Evolutionary conservation across 2,113 vertebrate genomes (phyloP).

Genomic region (Oenanthe oenanthe): DNA sequence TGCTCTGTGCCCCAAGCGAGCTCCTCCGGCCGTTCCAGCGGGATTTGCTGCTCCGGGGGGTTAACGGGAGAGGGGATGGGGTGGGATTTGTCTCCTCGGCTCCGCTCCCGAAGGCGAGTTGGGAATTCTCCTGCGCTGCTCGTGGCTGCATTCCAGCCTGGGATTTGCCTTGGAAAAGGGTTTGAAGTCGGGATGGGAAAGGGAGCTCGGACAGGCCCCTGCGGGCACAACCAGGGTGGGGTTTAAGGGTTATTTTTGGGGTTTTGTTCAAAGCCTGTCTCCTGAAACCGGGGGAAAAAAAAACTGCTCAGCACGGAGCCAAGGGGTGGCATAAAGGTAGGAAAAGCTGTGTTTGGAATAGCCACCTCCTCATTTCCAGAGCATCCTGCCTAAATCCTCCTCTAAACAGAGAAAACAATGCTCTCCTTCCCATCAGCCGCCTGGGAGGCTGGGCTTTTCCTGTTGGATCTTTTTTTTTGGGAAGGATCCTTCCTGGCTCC

Average conservation of each 20-base stretch:
- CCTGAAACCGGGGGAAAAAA: background rate
- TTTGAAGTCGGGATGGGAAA: background rate
- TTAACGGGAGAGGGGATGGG: background rate
- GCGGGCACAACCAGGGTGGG: background rate
- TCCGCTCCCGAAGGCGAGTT: background rate
- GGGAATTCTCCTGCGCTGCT: background rate
- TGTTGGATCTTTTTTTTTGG: background rate
- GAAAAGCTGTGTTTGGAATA: background rate
- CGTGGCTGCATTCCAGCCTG: background rate
- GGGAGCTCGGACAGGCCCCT: too few relatives aligned
- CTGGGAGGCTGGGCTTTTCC: background rate
- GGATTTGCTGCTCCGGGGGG: background rate
- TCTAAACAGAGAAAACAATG: background rate
- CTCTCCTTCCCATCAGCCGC: background rate
- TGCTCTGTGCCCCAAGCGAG: background rate
- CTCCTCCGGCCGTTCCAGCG: background rate
- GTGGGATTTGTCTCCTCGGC: background rate
- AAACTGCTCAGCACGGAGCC: background rate
- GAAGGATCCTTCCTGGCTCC: background rate
- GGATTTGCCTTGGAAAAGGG: background rate
- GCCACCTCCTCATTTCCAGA: background rate
- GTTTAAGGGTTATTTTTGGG: accelerated
- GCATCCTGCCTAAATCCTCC: background rate
- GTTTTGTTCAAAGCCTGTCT: background rate
- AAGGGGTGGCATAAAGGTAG: background rate